These are phyloP conservation scores for Apteryx mantelli DNA, from an alignment of 2,113 vertebrate species.

Conservation along the genomic window DNA sequence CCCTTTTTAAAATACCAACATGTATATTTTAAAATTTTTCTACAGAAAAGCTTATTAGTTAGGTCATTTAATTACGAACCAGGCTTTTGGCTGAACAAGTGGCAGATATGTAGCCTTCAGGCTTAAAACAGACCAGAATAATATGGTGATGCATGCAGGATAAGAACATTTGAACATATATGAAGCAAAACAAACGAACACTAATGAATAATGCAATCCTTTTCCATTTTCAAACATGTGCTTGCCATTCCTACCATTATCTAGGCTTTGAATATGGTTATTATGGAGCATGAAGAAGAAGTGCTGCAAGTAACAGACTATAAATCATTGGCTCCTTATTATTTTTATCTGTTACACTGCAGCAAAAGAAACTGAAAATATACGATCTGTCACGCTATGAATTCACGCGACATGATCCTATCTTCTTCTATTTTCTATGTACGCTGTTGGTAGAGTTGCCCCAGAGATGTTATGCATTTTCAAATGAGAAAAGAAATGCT, in stretches of 20 bases:
- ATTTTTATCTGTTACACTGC: background rate
- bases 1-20: background rate
- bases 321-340: background rate
- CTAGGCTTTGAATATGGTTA: background rate
- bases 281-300: background rate
- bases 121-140: background rate
- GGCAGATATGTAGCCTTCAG: background rate
- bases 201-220: background rate
- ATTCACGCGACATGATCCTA: background rate
- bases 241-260: background rate
- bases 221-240: background rate
- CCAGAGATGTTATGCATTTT: background rate
- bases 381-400: too few species aligned
- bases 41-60: background rate
- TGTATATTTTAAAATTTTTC: background rate
- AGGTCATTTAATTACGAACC: background rate
- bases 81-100: background rate
- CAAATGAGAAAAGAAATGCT: background rate
- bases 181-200: background rate
- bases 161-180: fast-evolving
- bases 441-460: background rate
- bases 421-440: background rate
- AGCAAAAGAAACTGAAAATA: background rate
- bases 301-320: background rate
- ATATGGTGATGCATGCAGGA: background rate